A percentile compares a stretch with the other conserved stretches of the same genome.
phyloP scores from a whole-genome alignment of 2,888 invertebrate species.

The Tenthredo scrophulariae region DNA sequence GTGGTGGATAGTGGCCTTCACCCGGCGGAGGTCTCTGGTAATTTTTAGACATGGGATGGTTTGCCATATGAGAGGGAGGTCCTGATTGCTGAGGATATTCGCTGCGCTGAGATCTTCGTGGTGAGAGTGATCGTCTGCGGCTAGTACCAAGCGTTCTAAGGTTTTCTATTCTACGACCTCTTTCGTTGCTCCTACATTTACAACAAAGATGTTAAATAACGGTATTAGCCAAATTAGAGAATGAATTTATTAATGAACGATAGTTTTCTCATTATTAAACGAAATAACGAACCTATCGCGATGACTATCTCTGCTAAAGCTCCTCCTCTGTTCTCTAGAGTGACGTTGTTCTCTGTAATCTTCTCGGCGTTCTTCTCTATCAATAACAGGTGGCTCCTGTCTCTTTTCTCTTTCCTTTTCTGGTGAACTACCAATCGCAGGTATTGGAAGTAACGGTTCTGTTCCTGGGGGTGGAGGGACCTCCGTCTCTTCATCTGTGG shows the following conservation, averaged over 20 bases:
- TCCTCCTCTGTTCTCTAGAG: slow-evolving; percentile 72
- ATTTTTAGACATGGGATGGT: slow-evolving; percentile 68
- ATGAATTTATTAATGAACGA: neutral
- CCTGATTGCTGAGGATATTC: slow-evolving; percentile 70
- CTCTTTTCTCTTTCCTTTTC: slow-evolving; percentile 61
- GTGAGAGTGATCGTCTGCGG: slow-evolving; percentile 73
- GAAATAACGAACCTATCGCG: slow-evolving; percentile 71
- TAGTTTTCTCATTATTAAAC: neutral
- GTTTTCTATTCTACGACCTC: slow-evolving; percentile 71
- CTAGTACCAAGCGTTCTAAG: slow-evolving; percentile 69
- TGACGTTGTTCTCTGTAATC: slow-evolving; percentile 71
- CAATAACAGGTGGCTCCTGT: slow-evolving; percentile 64
- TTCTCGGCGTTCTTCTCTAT: slow-evolving; percentile 67
- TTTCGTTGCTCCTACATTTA: slow-evolving; percentile 67
- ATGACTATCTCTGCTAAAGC: slow-evolving; percentile 74
- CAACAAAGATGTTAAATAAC: neutral
- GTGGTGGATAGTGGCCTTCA: slow-evolving; percentile 70
- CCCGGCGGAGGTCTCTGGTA: slow-evolving; percentile 74
- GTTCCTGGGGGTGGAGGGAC: slow-evolving; percentile 76
- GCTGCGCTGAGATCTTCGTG: slow-evolving; percentile 71
- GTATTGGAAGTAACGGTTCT: slow-evolving; percentile 74
- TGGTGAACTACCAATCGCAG: slow-evolving; percentile 67
- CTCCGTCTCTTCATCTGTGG: slow-evolving; percentile 72
- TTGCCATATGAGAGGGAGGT: slow-evolving; percentile 68
- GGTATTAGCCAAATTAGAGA: neutral